A percentile compares a stretch with the other conserved stretches of the same genome.
phyloP scores from a whole-genome alignment of 2,797 vertebrate genomes.

The Oryzias dopingdopingensis region DNA sequence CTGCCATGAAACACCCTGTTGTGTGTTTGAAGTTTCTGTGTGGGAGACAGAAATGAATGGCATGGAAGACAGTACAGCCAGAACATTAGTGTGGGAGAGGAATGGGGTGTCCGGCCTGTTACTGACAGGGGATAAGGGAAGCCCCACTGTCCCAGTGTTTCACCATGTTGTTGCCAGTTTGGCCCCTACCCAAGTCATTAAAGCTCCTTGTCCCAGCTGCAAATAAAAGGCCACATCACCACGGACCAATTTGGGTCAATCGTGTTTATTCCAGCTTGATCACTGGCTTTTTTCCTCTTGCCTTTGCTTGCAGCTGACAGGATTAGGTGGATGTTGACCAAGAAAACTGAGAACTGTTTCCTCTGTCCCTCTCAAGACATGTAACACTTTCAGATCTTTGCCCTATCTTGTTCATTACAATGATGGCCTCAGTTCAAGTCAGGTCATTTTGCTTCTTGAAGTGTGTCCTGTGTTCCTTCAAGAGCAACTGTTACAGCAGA shows the following conservation, averaged over 20 bases:
- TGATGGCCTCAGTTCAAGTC: slow-evolving; percentile 16
- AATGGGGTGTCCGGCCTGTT: slow-evolving; percentile 60
- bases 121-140: slow-evolving; percentile 70
- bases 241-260: slow-evolving; percentile 55
- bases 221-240: slow-evolving; percentile 64
- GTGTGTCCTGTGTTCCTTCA: slow-evolving; percentile 1
- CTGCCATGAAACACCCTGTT: slow-evolving; percentile 5
- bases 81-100: slow-evolving; percentile 37
- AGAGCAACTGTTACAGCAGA: slow-evolving; percentile 5
- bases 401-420: slow-evolving; percentile 16
- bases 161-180: slow-evolving; percentile 53
- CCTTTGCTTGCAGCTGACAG: slow-evolving; percentile 20
- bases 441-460: slow-evolving; percentile 5
- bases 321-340: slow-evolving; percentile 19
- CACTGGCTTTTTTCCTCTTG: slow-evolving; percentile 45
- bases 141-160: slow-evolving; percentile 58
- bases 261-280: slow-evolving; percentile 57
- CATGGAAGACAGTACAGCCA: slow-evolving; percentile 26
- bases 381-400: slow-evolving; percentile 3
- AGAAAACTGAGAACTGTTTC: slow-evolving; percentile 19
- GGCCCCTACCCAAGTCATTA: slow-evolving; percentile 73
- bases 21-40: slow-evolving; percentile 22
- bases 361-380: slow-evolving; percentile 8
- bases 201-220: slow-evolving; percentile 60
- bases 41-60: slow-evolving; percentile 14